Conservation (phyloP, 1,140 invertebrate genomes). For the Asbolus verrucosus region DNA sequence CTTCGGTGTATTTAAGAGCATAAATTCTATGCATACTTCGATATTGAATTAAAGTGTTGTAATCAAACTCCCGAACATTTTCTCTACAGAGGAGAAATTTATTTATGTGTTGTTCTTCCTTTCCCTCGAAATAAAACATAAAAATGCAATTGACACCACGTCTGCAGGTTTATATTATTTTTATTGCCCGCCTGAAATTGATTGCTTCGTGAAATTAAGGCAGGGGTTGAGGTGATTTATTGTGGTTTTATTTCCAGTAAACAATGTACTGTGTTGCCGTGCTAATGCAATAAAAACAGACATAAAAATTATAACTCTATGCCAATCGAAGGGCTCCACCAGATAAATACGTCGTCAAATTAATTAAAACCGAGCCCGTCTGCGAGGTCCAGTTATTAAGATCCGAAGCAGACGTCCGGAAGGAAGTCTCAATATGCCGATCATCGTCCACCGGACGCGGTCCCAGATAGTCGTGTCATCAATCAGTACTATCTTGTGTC, state of each 20-base stretch:
- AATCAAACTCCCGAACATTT: constrained; percentile 61
- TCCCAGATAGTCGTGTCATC: constrained; percentile 61
- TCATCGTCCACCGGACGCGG: constrained; percentile 62
- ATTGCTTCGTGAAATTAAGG: constrained; percentile 59
- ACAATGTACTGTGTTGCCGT: constrained; percentile 12
- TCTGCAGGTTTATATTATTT: constrained; percentile 62
- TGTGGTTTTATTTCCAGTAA: constrained; percentile 56
- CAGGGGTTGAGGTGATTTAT: constrained; percentile 59
- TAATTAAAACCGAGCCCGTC: too few relatives aligned
- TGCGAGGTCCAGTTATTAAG: constrained; percentile 49
- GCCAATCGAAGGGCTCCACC: too few relatives aligned
- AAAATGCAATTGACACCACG: constrained; percentile 63
- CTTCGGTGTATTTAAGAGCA: constrained; percentile 63
- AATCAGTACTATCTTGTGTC: constrained; percentile 61
- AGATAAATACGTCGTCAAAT: too few relatives aligned
- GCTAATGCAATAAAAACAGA: background rate
- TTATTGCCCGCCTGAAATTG: constrained; percentile 57
- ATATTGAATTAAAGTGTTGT: constrained; percentile 65
- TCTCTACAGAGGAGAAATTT: constrained; percentile 57
- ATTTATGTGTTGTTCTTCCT: constrained; percentile 59
- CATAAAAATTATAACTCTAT: background rate
- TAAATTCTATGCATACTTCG: constrained; percentile 65
- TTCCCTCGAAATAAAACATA: constrained; percentile 58
- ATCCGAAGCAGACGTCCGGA: constrained; percentile 58
- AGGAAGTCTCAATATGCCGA: constrained; percentile 64